These are phyloP conservation scores for Archips xylosteana DNA, from an alignment of 2,888 invertebrate species.

Conservation along the genomic window DNA sequence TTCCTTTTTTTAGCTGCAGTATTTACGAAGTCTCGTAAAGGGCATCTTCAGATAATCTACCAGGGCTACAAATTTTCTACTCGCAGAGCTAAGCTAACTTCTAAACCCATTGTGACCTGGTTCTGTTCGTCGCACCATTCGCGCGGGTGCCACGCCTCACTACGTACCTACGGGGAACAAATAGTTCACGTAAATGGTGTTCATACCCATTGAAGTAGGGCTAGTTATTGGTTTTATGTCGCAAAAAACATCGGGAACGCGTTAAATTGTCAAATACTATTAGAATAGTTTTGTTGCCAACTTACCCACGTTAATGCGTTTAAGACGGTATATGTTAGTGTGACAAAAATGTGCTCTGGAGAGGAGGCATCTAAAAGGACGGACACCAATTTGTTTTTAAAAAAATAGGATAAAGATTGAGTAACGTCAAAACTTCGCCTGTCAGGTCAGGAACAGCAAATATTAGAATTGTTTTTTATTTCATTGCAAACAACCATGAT, in stretches of 20 bases:
- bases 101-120: slow-evolving; percentile 18
- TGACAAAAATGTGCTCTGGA: too few species aligned
- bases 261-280: too few species aligned
- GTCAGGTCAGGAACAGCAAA: too few species aligned
- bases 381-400: background rate
- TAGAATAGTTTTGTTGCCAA: too few species aligned
- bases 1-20: slow-evolving; percentile 8
- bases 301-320: too few species aligned
- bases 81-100: background rate
- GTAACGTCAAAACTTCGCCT: too few species aligned
- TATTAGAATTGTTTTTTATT: too few species aligned
- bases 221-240: too few species aligned
- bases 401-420: too few species aligned
- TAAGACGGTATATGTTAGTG: too few species aligned
- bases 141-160: slow-evolving; percentile 20
- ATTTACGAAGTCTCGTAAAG: slow-evolving; percentile 15
- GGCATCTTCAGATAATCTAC: slow-evolving; percentile 12
- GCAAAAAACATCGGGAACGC: too few species aligned
- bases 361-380: background rate
- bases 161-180: background rate
- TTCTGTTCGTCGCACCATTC: slow-evolving; percentile 32
- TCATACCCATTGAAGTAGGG: slow-evolving; percentile 15
- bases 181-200: slow-evolving; percentile 2
- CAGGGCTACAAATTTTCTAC: slow-evolving; percentile 26
- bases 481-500: too few species aligned